Evolutionary conservation across 1,140 invertebrate genomes (phyloP).

Genomic region (Rhynchophorus ferrugineus): DNA sequence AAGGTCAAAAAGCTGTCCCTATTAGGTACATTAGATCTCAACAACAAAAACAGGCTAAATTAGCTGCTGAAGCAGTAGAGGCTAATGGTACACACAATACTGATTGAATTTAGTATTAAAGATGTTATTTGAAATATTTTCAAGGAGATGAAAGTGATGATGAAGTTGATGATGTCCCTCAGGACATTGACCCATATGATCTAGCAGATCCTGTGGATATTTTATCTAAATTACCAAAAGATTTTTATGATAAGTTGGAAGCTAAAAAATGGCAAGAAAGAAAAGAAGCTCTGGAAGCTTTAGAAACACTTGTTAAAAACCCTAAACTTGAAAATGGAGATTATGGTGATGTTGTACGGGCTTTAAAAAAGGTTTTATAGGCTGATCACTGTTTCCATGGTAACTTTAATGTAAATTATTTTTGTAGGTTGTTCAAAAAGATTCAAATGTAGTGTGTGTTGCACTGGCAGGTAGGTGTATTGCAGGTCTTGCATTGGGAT

Average conservation of each 20-base stretch:
- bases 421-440: constrained; percentile 76
- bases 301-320: constrained; percentile 69
- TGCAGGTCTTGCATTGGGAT: constrained; percentile 70
- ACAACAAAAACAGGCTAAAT: constrained; percentile 66
- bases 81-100: constrained; percentile 15
- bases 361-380: constrained; percentile 83
- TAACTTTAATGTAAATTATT: constrained; percentile 11
- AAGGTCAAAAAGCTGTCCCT: constrained; percentile 63
- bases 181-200: constrained; percentile 85
- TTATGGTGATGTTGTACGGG: constrained; percentile 82
- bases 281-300: constrained; percentile 78
- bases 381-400: background rate
- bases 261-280: constrained; percentile 97
- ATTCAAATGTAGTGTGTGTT: constrained; percentile 92
- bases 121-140: constrained; percentile 4
- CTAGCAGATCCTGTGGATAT: constrained; percentile 88
- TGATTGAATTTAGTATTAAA: constrained; percentile 10
- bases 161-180: constrained; percentile 51
- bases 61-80: constrained; percentile 44
- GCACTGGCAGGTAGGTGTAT: constrained; percentile 80
- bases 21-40: constrained; percentile 81
- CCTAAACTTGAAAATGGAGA: constrained; percentile 87
- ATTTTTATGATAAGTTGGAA: constrained; percentile 93
- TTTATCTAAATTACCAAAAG: constrained; percentile 84
- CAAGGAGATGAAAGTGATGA: constrained; percentile 30